Base-by-base conservation (phyloP, 2,888 invertebrate genomes). In the Brachynemurus nebulosus region DNA sequence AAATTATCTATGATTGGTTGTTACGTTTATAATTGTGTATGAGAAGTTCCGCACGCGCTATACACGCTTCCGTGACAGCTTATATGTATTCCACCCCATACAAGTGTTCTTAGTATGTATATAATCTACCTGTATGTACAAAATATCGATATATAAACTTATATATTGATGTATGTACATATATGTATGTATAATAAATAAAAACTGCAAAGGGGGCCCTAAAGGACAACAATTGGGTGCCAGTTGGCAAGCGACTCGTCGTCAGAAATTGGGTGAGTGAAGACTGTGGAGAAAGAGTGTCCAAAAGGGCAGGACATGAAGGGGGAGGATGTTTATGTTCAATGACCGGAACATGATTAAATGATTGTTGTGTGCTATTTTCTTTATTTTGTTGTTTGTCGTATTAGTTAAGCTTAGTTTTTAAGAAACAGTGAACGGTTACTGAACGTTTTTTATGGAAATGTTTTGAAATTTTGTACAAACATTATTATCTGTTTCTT, bases 201-300 rank as follows among this genome's bases (percentile, higher is more conserved):
- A n/a, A 30, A 30, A 30, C 2, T 30, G 30, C 7, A 30, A 30
- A 30, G 5, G 30, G 30, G 30, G 7, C n/a, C 14, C 4, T 4
- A 30, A 30, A 14, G 11, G 6, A 30, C 30, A 14, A 30, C n/a
- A n/a, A n/a, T 12, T 14, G 14, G 14, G n/a, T 30, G 30, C 2
- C 30, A 30, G 30, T 30, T 30, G 30, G 30, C 30, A 30, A 30
- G 30, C 30, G 30, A 14, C 30, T 30, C 27, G n/a, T n/a, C n/a
- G n/a, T n/a, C n/a, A n/a, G n/a, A n/a, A n/a, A n/a, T n/a, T n/a
- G n/a, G n/a, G n/a, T n/a, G n/a, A n/a, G n/a, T n/a, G n/a, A n/a
- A n/a, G n/a, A n/a, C n/a, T n/a, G n/a, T n/a, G n/a, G n/a, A n/a
- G n/a, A n/a, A n/a, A n/a, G n/a, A n/a, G n/a, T n/a, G n/a, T n/a